Percentiles rank a stretch among this genome's conserved stretches.
Evolutionary conservation across 1,140 invertebrate genomes (phyloP).

Genomic region (Harpegnathos saltator): DNA sequence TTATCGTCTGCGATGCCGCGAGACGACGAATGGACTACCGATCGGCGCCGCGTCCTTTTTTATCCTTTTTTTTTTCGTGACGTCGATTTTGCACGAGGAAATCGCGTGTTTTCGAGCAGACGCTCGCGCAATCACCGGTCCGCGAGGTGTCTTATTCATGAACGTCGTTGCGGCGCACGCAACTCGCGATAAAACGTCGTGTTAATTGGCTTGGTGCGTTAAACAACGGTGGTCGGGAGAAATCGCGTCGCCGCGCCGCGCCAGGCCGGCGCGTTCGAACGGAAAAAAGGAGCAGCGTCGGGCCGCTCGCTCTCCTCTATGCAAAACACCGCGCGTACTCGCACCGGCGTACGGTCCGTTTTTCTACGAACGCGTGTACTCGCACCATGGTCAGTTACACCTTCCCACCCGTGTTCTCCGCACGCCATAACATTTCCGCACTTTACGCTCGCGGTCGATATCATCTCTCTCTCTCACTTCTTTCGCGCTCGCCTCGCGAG

Average conservation of each 20-base stretch:
- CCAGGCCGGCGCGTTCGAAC: conserved; percentile 49
- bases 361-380: conserved; percentile 63
- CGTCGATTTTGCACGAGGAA: too few relatives aligned
- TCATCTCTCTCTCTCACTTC: conserved; percentile 70
- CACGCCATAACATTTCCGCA: conserved; percentile 72
- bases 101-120: too few relatives aligned
- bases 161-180: too few relatives aligned
- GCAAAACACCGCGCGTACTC: conserved; percentile 58
- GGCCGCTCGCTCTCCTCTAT: too few relatives aligned
- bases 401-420: conserved; percentile 64
- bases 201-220: background rate
- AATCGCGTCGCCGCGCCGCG: conserved; percentile 44
- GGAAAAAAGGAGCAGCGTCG: conserved; percentile 61
- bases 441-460: conserved; percentile 61
- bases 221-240: conserved; percentile 10
- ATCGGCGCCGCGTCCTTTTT: too few relatives aligned
- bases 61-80: too few relatives aligned
- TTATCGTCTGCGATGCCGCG: background rate
- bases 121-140: too few relatives aligned
- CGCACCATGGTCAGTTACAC: conserved; percentile 71
- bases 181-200: background rate
- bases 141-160: too few relatives aligned
- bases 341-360: conserved; percentile 57
- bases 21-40: too few relatives aligned
- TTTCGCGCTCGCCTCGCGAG: conserved; percentile 50